Evolutionary conservation across 2,113 vertebrate species (phyloP), one percentile per base, ranked within the genome.

Genomic region (Lasiurus borealis): DNA sequence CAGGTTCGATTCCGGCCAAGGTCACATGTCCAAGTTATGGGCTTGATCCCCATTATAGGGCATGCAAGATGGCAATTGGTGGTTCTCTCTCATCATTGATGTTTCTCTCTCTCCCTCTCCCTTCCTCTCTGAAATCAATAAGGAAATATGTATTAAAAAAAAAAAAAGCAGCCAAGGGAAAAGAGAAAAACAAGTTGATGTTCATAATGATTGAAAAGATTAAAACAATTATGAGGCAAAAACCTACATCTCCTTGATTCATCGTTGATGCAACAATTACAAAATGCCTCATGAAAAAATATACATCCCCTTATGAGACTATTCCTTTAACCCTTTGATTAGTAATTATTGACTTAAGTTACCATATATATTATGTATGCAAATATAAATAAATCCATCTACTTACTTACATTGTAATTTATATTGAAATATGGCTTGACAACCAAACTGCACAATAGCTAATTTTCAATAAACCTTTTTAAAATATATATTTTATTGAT

Each of bases 391-490:
- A 81, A 76, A 73, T n/a, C n/a, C 59, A 82, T 31, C 73, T 82
- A 88, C 48, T n/a, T 16, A 89, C 52, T 64, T 91, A 85, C 18
- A 80, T 5, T 62, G 64, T 25, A 87, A 90, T 80, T 95, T 80
- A 73, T 76, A 66, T 85, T 92, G 76, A 57, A 94, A 90, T 52
- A 90, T 2, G 84, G 57, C 57, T 73, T 95, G 46, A 91, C 75
- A 93, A 91, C 13, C 14, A 0, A 94, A 75, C n/a, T 77, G 64
- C 1, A 90, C 31, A 89, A 90, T 3, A 87, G 50, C 29, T 87
- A n/a, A 93, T 14, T 83, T 96, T 95, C 64, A 64, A 91, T 31
- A 71, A 48, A 69, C 6, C 92, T 96, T 40, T 96, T 16, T 16
- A 19, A 18, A 18, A 54, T 18, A 54, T 54, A 54, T 18, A 54